A percentile compares a stretch with the other conserved stretches of the same genome.
Conservation (phyloP, 2,113 vertebrate genomes). For the Amia ocellicauda region DNA sequence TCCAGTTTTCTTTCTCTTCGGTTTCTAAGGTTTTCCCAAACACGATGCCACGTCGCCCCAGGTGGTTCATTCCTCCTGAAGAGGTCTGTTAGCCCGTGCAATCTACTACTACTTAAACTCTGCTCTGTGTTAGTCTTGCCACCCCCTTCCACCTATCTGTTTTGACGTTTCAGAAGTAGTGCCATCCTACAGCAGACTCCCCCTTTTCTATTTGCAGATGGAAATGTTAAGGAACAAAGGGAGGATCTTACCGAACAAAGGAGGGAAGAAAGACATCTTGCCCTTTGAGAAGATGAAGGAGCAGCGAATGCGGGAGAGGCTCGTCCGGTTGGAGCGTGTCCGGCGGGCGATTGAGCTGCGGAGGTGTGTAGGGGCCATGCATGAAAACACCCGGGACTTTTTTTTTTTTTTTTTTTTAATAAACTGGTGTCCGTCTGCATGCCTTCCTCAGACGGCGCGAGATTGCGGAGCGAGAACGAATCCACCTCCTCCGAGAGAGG, state of each 20-base stretch:
- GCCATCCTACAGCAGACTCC: background rate
- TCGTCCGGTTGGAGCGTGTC: constrained; percentile 82
- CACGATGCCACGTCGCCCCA: constrained; percentile 58
- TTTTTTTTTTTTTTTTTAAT: too few species aligned
- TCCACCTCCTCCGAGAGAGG: constrained; percentile 83
- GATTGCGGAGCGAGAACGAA: constrained; percentile 80
- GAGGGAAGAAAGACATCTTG: constrained; percentile 78
- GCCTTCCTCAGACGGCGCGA: constrained; percentile 74
- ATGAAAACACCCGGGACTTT: constrained; percentile 10
- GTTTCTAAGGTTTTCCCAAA: constrained; percentile 42
- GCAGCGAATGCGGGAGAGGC: constrained; percentile 82
- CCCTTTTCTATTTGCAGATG: constrained; percentile 36
- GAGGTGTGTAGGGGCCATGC: constrained; percentile 77
- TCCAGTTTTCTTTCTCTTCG: constrained; percentile 30
- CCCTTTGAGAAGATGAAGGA: constrained; percentile 98
- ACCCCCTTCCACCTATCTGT: background rate
- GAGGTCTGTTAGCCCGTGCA: constrained; percentile 47
- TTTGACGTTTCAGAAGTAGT: background rate
- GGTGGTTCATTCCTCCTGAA: constrained; percentile 64
- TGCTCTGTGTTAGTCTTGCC: background rate
- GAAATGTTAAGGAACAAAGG: constrained; percentile 76
- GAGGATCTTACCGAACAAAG: constrained; percentile 72
- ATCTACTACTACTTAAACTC: background rate
- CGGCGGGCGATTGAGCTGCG: constrained; percentile 84
- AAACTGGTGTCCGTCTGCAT: background rate